These are phyloP conservation scores for Bostrychus sinensis DNA, from an alignment of 2,113 vertebrate species.

Conservation along the genomic window DNA sequence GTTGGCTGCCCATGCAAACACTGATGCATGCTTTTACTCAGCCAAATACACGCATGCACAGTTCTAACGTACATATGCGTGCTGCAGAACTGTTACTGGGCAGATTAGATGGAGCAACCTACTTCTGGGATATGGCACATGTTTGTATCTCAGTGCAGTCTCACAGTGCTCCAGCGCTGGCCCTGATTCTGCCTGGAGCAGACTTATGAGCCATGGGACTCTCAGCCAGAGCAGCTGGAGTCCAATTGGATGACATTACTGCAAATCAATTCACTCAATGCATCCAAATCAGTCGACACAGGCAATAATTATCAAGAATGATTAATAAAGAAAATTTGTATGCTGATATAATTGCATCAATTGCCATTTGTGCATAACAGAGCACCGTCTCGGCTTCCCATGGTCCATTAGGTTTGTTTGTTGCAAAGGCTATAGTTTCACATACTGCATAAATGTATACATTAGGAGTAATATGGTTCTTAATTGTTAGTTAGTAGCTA, in stretches of 20 bases:
- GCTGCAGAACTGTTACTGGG: conserved; percentile 75
- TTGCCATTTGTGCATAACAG: not conserved
- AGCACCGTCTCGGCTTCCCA: not conserved
- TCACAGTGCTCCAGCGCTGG: conserved; percentile 48
- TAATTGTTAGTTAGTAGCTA: not conserved
- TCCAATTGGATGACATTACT: conserved; percentile 19
- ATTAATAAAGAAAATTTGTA: not conserved
- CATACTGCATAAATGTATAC: not conserved
- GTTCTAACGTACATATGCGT: conserved; percentile 40
- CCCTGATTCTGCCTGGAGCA: conserved; percentile 60
- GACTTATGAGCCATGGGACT: conserved; percentile 34
- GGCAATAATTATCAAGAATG: not conserved
- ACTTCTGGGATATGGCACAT: conserved; percentile 68
- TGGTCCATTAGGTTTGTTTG: not conserved
- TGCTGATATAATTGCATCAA: not conserved
- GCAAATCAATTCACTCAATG: not conserved
- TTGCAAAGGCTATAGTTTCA: not conserved
- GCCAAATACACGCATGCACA: conserved; percentile 6
- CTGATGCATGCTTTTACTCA: conserved; percentile 61
- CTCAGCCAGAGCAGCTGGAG: conserved; percentile 23
- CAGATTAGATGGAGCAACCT: conserved; percentile 74
- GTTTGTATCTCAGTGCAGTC: conserved; percentile 57
- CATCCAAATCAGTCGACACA: conserved; percentile 17
- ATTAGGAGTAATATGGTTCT: not conserved
- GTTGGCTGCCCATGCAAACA: conserved; percentile 71